These are phyloP conservation scores for Microplitis manilae DNA, from an alignment of 2,888 invertebrate genomes.

Conservation along the genomic window DNA sequence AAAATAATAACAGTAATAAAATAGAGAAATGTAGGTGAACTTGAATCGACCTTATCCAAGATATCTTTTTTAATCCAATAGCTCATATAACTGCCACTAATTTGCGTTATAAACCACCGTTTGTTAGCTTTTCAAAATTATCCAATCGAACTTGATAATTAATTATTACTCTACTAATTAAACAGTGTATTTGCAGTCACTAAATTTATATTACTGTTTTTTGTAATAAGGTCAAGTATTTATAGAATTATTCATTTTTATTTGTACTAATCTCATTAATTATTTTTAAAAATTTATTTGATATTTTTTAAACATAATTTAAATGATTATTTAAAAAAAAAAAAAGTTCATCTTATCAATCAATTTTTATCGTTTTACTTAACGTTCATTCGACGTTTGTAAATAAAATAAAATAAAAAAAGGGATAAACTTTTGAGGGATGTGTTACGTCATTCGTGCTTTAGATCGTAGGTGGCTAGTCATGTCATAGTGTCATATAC, in stretches of 20 bases:
- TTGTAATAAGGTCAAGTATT: neutral
- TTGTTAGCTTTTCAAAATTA: neutral
- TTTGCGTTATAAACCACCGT: neutral
- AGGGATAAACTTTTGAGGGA: neutral
- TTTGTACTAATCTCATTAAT: neutral
- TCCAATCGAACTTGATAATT: neutral
- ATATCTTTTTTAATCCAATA: neutral
- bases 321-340: too few relatives aligned
- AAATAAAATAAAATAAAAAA: neutral
- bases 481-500: neutral
- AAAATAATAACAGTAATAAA: neutral
- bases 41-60: neutral
- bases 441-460: neutral
- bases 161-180: neutral
- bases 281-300: neutral
- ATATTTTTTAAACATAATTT: too few relatives aligned
- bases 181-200: neutral
- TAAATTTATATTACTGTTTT: neutral
- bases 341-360: too few relatives aligned
- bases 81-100: neutral
- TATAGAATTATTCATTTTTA: neutral
- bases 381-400: neutral
- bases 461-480: neutral
- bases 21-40: neutral
- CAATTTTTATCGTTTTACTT: neutral